These are phyloP conservation scores for Meloe dianella DNA, from an alignment of 2,888 invertebrate genomes.

Conservation along the genomic window DNA sequence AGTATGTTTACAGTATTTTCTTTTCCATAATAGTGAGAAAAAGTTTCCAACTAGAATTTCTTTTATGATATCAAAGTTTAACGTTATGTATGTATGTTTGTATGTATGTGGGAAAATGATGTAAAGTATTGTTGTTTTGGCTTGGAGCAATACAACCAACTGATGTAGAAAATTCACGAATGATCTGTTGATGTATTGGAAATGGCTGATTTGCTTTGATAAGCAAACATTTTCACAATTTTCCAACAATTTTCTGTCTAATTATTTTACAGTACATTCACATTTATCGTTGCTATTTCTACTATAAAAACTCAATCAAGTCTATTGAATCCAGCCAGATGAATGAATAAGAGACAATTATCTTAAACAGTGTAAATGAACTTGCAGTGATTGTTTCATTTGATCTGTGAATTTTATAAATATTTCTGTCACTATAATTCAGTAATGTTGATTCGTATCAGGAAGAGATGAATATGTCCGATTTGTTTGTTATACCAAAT, in stretches of 20 bases:
- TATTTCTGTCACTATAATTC: neutral
- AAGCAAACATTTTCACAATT: neutral
- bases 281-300: too few relatives aligned
- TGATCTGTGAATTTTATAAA: neutral
- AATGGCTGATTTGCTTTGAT: neutral
- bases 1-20: slow-evolving; percentile 20
- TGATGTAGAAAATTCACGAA: slow-evolving; percentile 8
- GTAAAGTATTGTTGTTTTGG: slow-evolving; percentile 13
- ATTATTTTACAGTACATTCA: too few relatives aligned
- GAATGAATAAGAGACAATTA: too few relatives aligned
- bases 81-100: slow-evolving; percentile 9
- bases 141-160: slow-evolving; percentile 19
- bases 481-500: neutral
- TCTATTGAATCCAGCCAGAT: too few relatives aligned
- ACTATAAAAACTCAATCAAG: too few relatives aligned
- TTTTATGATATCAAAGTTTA: slow-evolving; percentile 10
- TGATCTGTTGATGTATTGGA: neutral
- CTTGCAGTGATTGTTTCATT: neutral
- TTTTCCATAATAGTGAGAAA: slow-evolving; percentile 13
- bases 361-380: too few relatives aligned
- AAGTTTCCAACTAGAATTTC: slow-evolving; percentile 24
- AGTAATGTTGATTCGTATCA: neutral
- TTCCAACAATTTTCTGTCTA: neutral
- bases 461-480: neutral
- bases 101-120: slow-evolving; percentile 18